Base-by-base conservation (phyloP, 2,113 vertebrate genomes). In the Cynoglossus semilaevis region DNA sequence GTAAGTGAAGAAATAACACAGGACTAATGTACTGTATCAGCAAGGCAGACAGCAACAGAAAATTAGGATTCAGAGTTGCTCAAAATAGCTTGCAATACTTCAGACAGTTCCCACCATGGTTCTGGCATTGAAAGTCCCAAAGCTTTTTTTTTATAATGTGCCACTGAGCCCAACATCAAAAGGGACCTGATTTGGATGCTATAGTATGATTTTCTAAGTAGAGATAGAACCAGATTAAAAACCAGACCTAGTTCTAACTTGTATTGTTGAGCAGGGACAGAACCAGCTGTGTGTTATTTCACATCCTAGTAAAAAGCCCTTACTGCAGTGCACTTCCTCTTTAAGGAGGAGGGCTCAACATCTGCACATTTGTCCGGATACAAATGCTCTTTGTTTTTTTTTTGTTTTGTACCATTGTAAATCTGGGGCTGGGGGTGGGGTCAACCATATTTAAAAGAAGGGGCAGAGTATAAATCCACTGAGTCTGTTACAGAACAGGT, bases 21-120 rank as follows among this genome's bases (percentile, higher is more conserved):
- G 36, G 60, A 34, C 57, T 41, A 4, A 41, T 64, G 49, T 35
- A 52, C 47, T 59, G 38, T 49, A 62, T 60, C 63, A 51, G 15
- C 38, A 58, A 15, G 40, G 57, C 17, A 46, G 16, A 54, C 60
- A 68, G 50, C 54, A 58, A 7, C 14, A 54, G 36, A 53, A 57
- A 56, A 43, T 36, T 29, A 41, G 35, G 50, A 13, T 16, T 58
- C 22, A 49, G 46, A 50, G 53, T 55, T 58, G 0, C 35, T 51
- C 43, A 55, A 69, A 49, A 51, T 68, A 64, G 52, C 35, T 63
- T 48, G 44, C 48, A 34, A 54, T 40, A 53, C 7, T 62, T 15
- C 51, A 19, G 44, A 76, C 57, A 71, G 81, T 80, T 81, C 68
- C 81, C 84, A 84, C 84, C 77, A 77, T 54, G 63, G 67, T 59